Percentiles rank a stretch among this genome's conserved stretches.
Conservation (phyloP, 2,888 invertebrate species). For the Meta bourneti region DNA sequence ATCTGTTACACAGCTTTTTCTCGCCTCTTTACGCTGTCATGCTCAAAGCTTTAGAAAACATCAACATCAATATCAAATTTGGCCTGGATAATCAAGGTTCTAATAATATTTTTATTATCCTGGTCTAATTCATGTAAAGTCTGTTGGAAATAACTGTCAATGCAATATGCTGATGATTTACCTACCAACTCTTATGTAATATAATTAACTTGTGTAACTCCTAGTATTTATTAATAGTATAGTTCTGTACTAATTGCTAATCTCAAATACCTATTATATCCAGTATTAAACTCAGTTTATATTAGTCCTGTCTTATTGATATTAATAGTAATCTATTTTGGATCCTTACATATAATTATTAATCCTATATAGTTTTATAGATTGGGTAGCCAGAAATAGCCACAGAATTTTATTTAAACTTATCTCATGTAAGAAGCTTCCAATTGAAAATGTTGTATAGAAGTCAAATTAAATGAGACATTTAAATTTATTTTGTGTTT, state of each 20-base stretch:
- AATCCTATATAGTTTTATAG: neutral
- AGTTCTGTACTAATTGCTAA: neutral
- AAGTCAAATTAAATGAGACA: neutral
- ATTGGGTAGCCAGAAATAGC: neutral
- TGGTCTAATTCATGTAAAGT: slow-evolving; percentile 22
- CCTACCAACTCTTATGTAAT: neutral
- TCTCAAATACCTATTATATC: neutral
- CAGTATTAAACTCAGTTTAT: neutral
- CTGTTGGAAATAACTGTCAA: slow-evolving; percentile 22
- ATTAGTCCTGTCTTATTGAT: neutral
- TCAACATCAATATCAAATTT: no score
- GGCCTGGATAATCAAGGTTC: no score
- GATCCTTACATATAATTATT: neutral
- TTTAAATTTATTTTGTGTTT: neutral
- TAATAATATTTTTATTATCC: no score
- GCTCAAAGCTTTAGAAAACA: no score
- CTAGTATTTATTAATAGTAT: neutral
- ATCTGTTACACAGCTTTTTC: no score
- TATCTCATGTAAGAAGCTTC: neutral
- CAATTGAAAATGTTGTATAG: neutral
- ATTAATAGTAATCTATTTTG: neutral
- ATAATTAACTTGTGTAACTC: neutral
- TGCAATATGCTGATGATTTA: neutral
- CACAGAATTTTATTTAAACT: neutral
- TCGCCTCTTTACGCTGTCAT: no score